Conservation (phyloP, 1,140 invertebrate genomes). For the silkworm (Bombyx mori) region ASM3026992v2 NC_085131.1:6305501-6306000, state of each 20-base stretch:
- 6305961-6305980: too few relatives aligned
- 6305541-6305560: background rate
- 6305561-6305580: constrained; percentile 18
- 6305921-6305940: too few relatives aligned
- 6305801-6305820: too few relatives aligned
- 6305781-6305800: background rate
- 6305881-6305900: too few relatives aligned
- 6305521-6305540: too few relatives aligned
- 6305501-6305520: too few relatives aligned
- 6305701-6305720: constrained; percentile 2
- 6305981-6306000: too few relatives aligned
- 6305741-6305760: background rate
- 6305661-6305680: constrained; percentile 14
- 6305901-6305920: too few relatives aligned
- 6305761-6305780: constrained; percentile 1
- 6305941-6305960: too few relatives aligned
- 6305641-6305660: constrained; percentile 15
- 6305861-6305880: too few relatives aligned
- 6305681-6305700: constrained; percentile 3
- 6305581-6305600: constrained; percentile 32
- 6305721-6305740: background rate
- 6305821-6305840: too few relatives aligned
- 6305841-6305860: too few relatives aligned
- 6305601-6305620: constrained; percentile 33
- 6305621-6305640: constrained; percentile 32